Base-by-base conservation (phyloP, 2,113 vertebrate species). In the Alexandromys fortis region DNA sequence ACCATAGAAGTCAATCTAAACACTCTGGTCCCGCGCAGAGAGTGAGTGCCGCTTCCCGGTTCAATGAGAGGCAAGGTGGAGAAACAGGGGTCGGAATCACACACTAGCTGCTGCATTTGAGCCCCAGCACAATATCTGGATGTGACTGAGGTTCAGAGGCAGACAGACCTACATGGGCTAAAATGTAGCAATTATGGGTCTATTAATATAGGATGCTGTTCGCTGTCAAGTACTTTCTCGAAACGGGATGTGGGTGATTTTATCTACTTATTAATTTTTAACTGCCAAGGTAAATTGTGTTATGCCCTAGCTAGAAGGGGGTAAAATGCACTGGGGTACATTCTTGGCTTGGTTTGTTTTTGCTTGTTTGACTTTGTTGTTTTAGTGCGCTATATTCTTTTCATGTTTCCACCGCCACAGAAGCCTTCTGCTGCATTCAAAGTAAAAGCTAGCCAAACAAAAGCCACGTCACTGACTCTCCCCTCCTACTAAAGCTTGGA, bases 171-270 rank as follows among this genome's bases (percentile, higher is more conserved):
- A 26, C 76, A 4, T 8, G 65, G 70, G 76, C 73, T 47, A 88
- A 96, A 96, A 96, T 86, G 72, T n/a, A 75, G 65, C 87, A 90
- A 82, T 93, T 81, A 91, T 55, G 83, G 79, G 35, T 75, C 79
- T 97, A 38, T 92, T 96, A 92, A 75, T 85, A 81, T 5, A 85
- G 45, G 52, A 58, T 26, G 47, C 49, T 81, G 76, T 42, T 83
- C 9, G n/a, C 72, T 52, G 6, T 72, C 72, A 52, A 93, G n/a
- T n/a, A 30, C 68, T 78, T 86, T 94, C 88, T 94, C 30, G 75
- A 47, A 89, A 89, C 9, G 38, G 21, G 33, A 24, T 63, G 47
- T n/a, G 9, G 49, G 14, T n/a, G 19, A 58, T 58, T 58, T 58
- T 58, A 58, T 58, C 55, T 21, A 58, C 5, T 21, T 58, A 58